Conservation (phyloP, 2,113 vertebrate genomes). For the Poeciliopsis retropinna region DNA sequence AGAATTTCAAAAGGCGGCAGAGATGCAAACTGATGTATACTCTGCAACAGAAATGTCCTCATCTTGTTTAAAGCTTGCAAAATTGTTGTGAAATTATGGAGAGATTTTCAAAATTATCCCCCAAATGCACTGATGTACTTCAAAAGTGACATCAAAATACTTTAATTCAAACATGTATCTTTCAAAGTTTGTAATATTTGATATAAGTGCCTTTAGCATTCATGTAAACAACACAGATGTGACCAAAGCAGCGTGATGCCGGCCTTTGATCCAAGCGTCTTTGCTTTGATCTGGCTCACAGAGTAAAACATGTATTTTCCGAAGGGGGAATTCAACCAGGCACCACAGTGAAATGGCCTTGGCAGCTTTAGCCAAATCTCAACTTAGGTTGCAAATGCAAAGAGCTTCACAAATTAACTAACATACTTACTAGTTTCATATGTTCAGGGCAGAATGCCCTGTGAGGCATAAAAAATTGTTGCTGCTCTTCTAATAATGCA, state of each 20-base stretch:
- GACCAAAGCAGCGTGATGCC: conserved; percentile 75
- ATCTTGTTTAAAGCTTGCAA: conserved; percentile 76
- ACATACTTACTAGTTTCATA: conserved; percentile 70
- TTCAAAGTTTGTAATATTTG: conserved; percentile 82
- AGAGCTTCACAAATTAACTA: conserved; percentile 76
- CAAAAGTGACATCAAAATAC: conserved; percentile 84
- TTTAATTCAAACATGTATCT: conserved; percentile 82
- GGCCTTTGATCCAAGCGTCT: conserved; percentile 80
- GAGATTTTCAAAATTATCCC: conserved; percentile 76
- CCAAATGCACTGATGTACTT: conserved; percentile 79
- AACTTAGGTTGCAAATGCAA: conserved; percentile 64
- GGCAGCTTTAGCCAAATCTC: conserved; percentile 75
- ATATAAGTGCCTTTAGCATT: conserved; percentile 83
- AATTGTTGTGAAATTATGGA: conserved; percentile 78
- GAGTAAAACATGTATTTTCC: conserved; percentile 82
- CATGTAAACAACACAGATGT: conserved; percentile 85
- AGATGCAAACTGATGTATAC: conserved; percentile 57
- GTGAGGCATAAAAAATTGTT: conserved; percentile 53
- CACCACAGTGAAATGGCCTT: conserved; percentile 72
- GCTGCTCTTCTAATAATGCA: conserved; percentile 58
- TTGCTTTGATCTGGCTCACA: conserved; percentile 79
- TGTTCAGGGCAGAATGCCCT: conserved; percentile 56
- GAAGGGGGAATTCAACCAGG: conserved; percentile 66
- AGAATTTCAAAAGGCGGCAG: conserved; percentile 26
- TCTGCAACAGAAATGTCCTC: conserved; percentile 43